Evolutionary conservation across 2,113 vertebrate species (phyloP).

Genomic region (Heliornis fulica): DNA sequence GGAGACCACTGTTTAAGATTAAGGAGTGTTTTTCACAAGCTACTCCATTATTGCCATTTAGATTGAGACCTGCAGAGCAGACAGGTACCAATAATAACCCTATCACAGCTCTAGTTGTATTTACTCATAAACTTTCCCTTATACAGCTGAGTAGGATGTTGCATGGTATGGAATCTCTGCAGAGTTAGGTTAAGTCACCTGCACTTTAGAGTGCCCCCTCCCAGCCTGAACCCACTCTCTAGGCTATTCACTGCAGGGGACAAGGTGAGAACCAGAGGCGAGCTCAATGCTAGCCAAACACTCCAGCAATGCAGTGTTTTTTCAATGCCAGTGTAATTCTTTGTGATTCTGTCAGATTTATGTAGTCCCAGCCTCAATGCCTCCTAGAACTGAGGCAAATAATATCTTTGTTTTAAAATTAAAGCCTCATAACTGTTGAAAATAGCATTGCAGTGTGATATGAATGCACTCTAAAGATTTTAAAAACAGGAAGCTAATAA

Average conservation of each 20-base stretch:
- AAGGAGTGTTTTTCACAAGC: background rate
- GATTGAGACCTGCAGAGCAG: background rate
- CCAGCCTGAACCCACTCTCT: background rate
- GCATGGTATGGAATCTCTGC: background rate
- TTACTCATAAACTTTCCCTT: background rate
- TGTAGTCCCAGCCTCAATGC: background rate
- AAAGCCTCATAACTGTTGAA: background rate
- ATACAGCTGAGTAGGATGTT: background rate
- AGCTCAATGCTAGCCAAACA: background rate
- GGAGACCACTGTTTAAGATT: background rate
- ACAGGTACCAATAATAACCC: background rate
- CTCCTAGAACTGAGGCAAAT: background rate
- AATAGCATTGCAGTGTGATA: background rate
- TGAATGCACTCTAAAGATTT: background rate
- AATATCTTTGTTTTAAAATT: background rate
- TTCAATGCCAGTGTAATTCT: background rate
- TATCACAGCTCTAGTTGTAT: background rate
- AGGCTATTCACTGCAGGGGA: background rate
- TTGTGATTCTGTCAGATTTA: background rate
- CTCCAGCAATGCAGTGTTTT: background rate
- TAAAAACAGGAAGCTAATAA: background rate
- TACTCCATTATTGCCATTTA: background rate
- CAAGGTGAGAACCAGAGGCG: rapidly evolving
- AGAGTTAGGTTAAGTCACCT: background rate
- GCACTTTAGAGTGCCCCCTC: rapidly evolving